Evolutionary conservation across 2,113 vertebrate species (phyloP).

Genomic region (Antigone vipio): DNA sequence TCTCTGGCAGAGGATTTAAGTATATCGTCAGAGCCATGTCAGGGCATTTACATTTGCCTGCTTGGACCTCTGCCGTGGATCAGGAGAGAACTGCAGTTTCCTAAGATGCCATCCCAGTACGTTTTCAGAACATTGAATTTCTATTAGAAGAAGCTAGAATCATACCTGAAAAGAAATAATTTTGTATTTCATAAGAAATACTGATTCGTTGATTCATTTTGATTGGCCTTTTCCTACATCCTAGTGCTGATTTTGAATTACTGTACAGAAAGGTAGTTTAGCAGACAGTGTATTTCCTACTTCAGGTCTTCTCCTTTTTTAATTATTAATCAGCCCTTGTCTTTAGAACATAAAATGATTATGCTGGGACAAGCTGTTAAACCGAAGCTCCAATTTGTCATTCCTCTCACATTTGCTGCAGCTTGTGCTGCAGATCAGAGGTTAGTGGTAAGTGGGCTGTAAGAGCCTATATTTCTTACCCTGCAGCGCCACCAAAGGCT

Average conservation of each 20-base stretch:
- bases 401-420: conserved; percentile 13
- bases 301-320: background rate
- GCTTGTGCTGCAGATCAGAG: background rate
- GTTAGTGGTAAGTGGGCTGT: background rate
- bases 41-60: background rate
- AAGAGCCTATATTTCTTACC: conserved; percentile 39
- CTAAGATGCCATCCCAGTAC: background rate
- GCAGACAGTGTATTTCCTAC: background rate
- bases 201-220: background rate
- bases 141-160: background rate
- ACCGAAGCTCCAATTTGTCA: conserved; percentile 9
- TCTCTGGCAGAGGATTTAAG: background rate
- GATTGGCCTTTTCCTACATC: background rate
- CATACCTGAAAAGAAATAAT: background rate
- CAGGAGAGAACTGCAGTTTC: background rate
- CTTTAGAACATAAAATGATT: conserved; percentile 11
- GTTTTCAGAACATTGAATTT: background rate
- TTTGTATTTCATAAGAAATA: background rate
- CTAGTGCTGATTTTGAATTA: background rate
- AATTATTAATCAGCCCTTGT: background rate
- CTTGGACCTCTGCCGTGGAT: background rate
- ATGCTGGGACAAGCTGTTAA: conserved; percentile 14
- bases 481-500: conserved; percentile 63
- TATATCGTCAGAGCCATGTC: background rate
- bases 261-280: background rate